phyloP scores from a whole-genome alignment of 23 tunicate genomes.

The Ascidia mentula region DNA sequence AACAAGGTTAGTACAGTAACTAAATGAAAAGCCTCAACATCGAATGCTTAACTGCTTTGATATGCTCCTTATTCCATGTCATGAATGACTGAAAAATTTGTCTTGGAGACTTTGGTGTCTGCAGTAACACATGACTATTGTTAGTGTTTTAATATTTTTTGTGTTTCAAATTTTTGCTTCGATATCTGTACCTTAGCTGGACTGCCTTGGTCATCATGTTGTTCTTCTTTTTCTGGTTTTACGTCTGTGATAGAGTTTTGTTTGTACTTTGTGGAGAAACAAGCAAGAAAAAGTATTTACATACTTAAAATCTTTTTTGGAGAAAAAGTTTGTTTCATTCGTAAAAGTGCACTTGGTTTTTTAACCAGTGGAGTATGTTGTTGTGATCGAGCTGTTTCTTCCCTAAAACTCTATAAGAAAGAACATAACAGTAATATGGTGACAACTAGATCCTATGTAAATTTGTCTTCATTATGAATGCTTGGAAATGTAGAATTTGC shows the following conservation, averaged over 20 bases:
- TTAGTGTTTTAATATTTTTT: neutral
- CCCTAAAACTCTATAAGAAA: neutral
- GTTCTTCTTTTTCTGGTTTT: neutral
- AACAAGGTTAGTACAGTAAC: neutral
- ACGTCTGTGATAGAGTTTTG: neutral
- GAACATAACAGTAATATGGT: neutral
- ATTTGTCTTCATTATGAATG: neutral
- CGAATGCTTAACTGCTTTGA: neutral
- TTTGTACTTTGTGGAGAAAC: neutral
- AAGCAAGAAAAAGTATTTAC: neutral
- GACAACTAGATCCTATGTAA: neutral
- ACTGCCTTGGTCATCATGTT: neutral
- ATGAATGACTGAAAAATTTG: neutral
- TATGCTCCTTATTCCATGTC: neutral
- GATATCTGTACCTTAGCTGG: neutral
- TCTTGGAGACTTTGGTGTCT: slow-evolving; percentile 3
- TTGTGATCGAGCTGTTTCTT: neutral
- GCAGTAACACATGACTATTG: neutral
- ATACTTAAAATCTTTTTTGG: slow-evolving; percentile 14
- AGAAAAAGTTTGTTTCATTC: slow-evolving; percentile 26
- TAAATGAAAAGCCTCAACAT: neutral
- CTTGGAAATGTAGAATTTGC: neutral
- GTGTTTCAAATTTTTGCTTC: neutral
- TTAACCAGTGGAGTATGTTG: neutral
- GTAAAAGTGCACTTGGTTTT: slow-evolving; percentile 17